These are phyloP conservation scores for Drosophila atroscutellata DNA, from an alignment of 2,888 invertebrate genomes.

Conservation along the genomic window DNA sequence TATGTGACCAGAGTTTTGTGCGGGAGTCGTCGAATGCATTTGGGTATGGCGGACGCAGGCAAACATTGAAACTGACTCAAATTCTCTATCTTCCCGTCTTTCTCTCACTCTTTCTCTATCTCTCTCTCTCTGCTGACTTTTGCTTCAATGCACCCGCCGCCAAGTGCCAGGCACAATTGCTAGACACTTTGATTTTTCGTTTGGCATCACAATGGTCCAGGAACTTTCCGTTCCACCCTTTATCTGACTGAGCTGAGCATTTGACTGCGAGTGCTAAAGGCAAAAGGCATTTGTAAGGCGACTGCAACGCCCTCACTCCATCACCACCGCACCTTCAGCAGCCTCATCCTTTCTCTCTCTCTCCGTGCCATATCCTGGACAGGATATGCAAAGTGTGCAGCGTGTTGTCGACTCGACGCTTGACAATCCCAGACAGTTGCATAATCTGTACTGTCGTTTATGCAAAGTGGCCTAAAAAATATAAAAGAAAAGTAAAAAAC, in stretches of 20 bases:
- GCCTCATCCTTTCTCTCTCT: background rate
- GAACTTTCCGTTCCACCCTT: conserved; percentile 49
- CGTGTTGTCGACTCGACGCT: conserved; percentile 67
- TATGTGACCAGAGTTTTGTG: conserved; percentile 33
- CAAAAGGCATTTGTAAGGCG: conserved; percentile 72
- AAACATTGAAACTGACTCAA: conserved; percentile 50
- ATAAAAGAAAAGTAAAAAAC: conserved; percentile 14
- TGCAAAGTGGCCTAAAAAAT: conserved; percentile 69
- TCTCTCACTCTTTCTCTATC: background rate
- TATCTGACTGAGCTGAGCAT: conserved; percentile 57
- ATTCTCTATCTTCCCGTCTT: conserved; percentile 1
- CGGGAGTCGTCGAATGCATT: conserved; percentile 28
- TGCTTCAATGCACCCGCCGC: conserved; percentile 51
- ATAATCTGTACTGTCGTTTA: conserved; percentile 76
- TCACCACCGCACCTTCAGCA: background rate
- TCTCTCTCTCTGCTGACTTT: conserved; percentile 17
- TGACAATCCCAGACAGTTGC: conserved; percentile 76
- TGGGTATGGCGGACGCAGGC: conserved; percentile 15
- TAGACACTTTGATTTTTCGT: conserved; percentile 76
- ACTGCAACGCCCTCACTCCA: background rate
- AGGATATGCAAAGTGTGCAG: conserved; percentile 74
- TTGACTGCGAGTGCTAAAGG: conserved; percentile 63
- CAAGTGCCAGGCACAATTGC: conserved; percentile 65
- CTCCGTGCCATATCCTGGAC: conserved; percentile 31
- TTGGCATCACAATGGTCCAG: conserved; percentile 68